Base-by-base conservation (phyloP, 1,140 invertebrate genomes). In the Berghia stephanieae region DNA sequence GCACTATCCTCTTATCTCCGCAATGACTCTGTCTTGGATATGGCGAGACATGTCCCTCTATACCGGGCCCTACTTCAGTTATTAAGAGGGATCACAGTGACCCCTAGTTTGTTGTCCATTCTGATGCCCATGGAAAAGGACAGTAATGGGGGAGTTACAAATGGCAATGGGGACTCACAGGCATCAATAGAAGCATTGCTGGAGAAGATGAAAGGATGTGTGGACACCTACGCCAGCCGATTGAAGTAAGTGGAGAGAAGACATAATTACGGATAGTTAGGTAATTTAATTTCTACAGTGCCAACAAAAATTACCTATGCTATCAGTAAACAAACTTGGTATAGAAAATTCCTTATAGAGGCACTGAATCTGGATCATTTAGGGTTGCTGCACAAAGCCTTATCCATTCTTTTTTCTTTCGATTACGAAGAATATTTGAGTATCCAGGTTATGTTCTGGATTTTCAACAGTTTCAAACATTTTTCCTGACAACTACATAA, bases 11-110 rank as follows among this genome's bases (percentile, higher is more conserved):
- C 95, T 0, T 98, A 98, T 84, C 91, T 98, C 36, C 92, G 95
- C 81, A 98, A 98, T 85, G 96, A 98, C 88, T 98, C 96, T 90
- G 96, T 98, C 68, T 88, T 98, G 84, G 96, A 98, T 88, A 97
- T 98, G 94, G 95, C 96, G 6, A 92, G 96, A 16, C 96, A 98
- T 88, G 96, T 97, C 87, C 95, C 96, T 8, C 91, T 98, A 60
- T 98, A 98, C 89, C 92, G 94, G 85, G 93, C 95, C 40, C 92
- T 97, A 77, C 88, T 97, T 76, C 93, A 94, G 83, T 89, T 96
- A 57, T 91, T 97, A 66, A 92, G 96, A 78, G 94, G 80, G 4
- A 91, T 97, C 80, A 93, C 95, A 10, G 90, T 93, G 3, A 94
- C 92, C 66, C 90, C 90, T 44, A 91, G 93, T 81, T 86, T 96